Percentiles rank a stretch among this genome's conserved stretches.
Conservation (phyloP, 2,888 invertebrate genomes). For the Girardia tigrina region DNA sequence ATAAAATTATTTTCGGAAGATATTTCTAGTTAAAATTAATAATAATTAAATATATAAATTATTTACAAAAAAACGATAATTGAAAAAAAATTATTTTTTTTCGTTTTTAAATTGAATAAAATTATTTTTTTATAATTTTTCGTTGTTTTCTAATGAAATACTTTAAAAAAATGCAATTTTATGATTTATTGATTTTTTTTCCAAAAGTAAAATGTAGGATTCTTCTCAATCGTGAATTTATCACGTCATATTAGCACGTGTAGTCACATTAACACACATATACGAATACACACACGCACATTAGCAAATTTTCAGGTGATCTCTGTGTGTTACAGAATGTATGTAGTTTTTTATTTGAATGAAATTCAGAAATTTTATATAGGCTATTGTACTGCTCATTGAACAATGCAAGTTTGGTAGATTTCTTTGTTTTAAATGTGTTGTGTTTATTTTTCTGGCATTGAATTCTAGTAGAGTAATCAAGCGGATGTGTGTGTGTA, state of each 20-base stretch:
- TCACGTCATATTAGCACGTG: conserved; percentile 19
- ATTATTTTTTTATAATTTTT: too few relatives aligned
- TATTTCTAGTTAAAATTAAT: too few relatives aligned
- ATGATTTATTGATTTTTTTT: conserved; percentile 23
- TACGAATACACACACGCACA: background rate
- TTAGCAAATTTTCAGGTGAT: conserved; percentile 8
- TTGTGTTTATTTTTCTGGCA: conserved; percentile 20
- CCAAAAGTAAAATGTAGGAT: conserved; percentile 1
- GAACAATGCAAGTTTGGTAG: conserved; percentile 23
- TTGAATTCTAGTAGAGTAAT: background rate
- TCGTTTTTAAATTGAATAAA: too few relatives aligned
- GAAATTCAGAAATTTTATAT: conserved; percentile 18
- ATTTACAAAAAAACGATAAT: too few relatives aligned
- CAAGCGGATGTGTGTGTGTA: conserved; percentile 7
- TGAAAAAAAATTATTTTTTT: too few relatives aligned
- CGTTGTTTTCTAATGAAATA: too few relatives aligned
- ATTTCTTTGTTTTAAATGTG: conserved; percentile 23
- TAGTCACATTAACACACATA: conserved; percentile 5
- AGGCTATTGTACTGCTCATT: conserved; percentile 19
- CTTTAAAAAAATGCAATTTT: too few relatives aligned
- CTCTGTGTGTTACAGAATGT: background rate
- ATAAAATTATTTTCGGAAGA: too few relatives aligned
- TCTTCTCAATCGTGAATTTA: conserved; percentile 20
- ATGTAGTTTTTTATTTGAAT: conserved; percentile 2
- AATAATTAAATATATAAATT: too few relatives aligned